phyloP scores from a whole-genome alignment of 2,888 invertebrate genomes.

The Camponotus fellah region DNA sequence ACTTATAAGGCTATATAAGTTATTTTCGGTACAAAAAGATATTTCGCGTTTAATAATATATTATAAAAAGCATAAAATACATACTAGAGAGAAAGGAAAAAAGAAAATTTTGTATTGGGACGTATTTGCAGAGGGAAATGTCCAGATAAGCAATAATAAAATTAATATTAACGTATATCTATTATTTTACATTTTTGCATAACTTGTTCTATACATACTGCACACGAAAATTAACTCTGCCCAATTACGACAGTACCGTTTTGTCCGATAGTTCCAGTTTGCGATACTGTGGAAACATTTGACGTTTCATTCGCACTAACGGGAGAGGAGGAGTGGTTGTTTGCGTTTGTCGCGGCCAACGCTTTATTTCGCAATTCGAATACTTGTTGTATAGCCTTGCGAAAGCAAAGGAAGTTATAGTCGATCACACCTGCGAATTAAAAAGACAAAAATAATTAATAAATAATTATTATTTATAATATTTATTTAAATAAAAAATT shows the following conservation, averaged over 20 bases:
- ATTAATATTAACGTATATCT: constrained; percentile 37
- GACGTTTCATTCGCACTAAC: constrained; percentile 80
- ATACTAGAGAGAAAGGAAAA: constrained; percentile 33
- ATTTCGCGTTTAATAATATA: constrained; percentile 31
- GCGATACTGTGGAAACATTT: constrained; percentile 75
- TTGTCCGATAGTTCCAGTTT: constrained; percentile 76
- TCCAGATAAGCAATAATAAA: constrained; percentile 36
- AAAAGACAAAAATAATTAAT: constrained; percentile 18
- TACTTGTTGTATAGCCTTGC: constrained; percentile 98
- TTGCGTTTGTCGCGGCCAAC: constrained; percentile 86
- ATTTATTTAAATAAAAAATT: too few species aligned
- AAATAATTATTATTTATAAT: too few species aligned
- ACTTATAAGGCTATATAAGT: constrained; percentile 36
- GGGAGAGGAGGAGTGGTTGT: constrained; percentile 80
- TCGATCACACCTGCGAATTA: constrained; percentile 95
- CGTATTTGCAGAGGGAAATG: constrained; percentile 35
- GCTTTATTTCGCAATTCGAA: constrained; percentile 94
- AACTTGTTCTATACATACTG: constrained; percentile 51
- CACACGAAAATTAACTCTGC: constrained; percentile 75
- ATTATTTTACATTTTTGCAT: constrained; percentile 27
- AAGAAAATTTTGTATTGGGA: constrained; percentile 27
- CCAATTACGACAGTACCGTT: constrained; percentile 79
- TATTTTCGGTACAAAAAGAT: constrained; percentile 44
- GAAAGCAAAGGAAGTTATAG: constrained; percentile 99
- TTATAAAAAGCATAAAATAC: constrained; percentile 34